Conservation (phyloP, 1,140 invertebrate species). For the Orius insidiosus region DNA sequence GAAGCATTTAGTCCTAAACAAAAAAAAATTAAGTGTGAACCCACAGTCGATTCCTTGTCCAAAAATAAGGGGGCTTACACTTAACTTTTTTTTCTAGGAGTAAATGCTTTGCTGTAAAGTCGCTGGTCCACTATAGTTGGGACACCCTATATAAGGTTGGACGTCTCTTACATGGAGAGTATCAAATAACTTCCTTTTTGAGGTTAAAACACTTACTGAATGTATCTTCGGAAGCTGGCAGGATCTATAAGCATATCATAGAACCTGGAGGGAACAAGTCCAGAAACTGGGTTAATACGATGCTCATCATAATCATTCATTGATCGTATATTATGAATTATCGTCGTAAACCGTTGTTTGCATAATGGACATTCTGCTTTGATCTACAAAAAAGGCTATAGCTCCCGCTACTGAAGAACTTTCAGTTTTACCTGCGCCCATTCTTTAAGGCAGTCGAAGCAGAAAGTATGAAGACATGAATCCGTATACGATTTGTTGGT, state of each 20-base stretch:
- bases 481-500: conserved; percentile 81
- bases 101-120: no score
- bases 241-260: background rate
- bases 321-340: conserved; percentile 80
- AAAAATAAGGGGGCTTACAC: no score
- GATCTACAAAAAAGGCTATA: conserved; percentile 29
- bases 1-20: no score
- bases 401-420: no score
- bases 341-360: conserved; percentile 76
- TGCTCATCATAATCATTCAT: conserved; percentile 79
- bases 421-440: conserved; percentile 66
- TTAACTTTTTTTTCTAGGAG: no score
- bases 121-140: background rate
- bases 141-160: background rate
- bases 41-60: no score
- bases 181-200: no score
- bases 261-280: background rate
- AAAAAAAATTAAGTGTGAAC: no score
- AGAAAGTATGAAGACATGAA: conserved; percentile 84
- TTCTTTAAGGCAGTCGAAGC: conserved; percentile 76
- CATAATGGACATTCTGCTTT: conserved; percentile 88
- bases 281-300: conserved; percentile 29
- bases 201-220: no score
- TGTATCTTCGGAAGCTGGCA: no score
- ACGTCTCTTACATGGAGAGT: no score